Conservation (phyloP, 2,113 vertebrate species). For the Mirza zaza region DNA sequence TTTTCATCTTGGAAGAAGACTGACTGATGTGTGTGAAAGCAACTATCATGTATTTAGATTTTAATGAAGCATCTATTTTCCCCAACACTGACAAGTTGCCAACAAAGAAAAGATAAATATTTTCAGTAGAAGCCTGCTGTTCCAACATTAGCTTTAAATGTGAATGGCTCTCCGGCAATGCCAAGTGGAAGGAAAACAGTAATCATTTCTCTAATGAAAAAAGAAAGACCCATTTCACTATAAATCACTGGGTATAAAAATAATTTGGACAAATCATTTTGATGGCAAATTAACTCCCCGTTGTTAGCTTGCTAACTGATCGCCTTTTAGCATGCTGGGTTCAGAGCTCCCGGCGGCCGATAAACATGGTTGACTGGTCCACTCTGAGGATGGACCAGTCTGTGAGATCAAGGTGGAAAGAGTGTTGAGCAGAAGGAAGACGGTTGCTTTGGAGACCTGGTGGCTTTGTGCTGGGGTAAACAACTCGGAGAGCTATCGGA, state of each 20-base stretch:
- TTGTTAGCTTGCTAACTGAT: not conserved
- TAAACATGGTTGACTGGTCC: accelerated
- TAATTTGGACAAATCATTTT: not conserved
- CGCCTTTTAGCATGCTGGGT: not conserved
- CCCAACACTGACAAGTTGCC: conserved; percentile 56
- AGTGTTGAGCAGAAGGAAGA: not conserved
- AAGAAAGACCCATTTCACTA: conserved; percentile 33
- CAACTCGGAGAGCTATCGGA: not conserved
- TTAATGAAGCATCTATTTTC: conserved; percentile 58
- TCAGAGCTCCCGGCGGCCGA: accelerated
- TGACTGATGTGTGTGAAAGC: not conserved
- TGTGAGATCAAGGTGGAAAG: not conserved
- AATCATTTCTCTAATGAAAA: conserved; percentile 55
- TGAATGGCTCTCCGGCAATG: conserved; percentile 42
- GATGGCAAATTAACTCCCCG: not conserved
- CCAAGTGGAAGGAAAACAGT: conserved; percentile 17
- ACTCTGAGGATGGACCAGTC: accelerated
- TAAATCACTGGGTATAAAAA: conserved; percentile 18
- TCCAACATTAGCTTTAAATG: conserved; percentile 54
- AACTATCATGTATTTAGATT: not conserved
- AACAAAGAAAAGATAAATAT: conserved; percentile 68
- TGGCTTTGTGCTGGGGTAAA: not conserved
- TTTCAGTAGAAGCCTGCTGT: conserved; percentile 63
- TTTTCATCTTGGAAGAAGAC: not conserved
- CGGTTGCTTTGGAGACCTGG: not conserved